Evolutionary conservation across 2,113 vertebrate species (phyloP), one percentile per base, ranked within the genome.

Genomic region (Lates calcarifer): DNA sequence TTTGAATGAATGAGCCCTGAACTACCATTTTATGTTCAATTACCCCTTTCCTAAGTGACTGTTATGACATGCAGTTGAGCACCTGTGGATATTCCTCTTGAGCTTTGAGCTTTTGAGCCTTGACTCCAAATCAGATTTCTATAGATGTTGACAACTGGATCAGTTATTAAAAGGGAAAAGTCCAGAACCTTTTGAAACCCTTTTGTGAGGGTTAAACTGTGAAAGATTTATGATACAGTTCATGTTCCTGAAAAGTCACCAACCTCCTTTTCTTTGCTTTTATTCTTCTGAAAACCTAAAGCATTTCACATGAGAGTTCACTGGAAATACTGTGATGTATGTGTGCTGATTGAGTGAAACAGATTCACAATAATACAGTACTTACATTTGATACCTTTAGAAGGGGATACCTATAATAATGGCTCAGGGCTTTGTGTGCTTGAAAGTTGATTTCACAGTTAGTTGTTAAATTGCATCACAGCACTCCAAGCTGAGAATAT

Each of bases 381-480:
- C 69, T 73, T 43, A 35, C 57, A 66, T 74, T 43, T 65, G 61
- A 63, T 79, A 29, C 63, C 13, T 77, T 64, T 60, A 47, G 61
- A 63, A 76, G 31, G 13, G 49, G 78, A 43, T 41, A 58, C 45
- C 35, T 74, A 10, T 81, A 81, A 76, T 81, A 81, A 82, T 76
- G 45, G 51, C 63, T 76, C 0, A 12, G 39, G 63, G 70, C 51
- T 65, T 29, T 0, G 18, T 56, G 49, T 55, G 74, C 26, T 85
- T 69, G 4, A 80, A 89, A 89, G 87, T 73, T 85, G 81, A 87
- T 92, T 94, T 93, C 82, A 79, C 74, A 82, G 77, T 68, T 81
- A 64, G 74, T 85, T 88, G 74, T 84, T 85, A 69, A 67, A 86
- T 85, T 81, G 77, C 72, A 33, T 88, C 90, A 89, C 72, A 78